These are phyloP conservation scores for Scrobipalpa atriplicella DNA, from an alignment of 2,888 invertebrate genomes.

Conservation along the genomic window DNA sequence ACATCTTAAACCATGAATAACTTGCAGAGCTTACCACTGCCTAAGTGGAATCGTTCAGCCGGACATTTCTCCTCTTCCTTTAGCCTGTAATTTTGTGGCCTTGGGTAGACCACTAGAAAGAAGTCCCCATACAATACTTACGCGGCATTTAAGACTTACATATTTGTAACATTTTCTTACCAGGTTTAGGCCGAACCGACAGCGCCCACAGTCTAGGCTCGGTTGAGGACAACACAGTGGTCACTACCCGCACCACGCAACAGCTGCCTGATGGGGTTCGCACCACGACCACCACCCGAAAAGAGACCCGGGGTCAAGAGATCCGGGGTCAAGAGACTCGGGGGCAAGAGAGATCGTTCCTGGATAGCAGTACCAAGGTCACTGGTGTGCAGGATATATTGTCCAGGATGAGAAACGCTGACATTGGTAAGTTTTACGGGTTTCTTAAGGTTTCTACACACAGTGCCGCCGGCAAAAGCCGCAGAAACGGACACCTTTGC, in stretches of 20 bases:
- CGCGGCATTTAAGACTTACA: background rate
- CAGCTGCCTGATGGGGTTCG: slow-evolving; percentile 37
- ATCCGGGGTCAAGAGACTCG: background rate
- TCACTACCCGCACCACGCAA: slow-evolving; percentile 40
- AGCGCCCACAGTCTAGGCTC: slow-evolving; percentile 73
- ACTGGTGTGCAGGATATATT: slow-evolving; percentile 90
- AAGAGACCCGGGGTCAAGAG: background rate
- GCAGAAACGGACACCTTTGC: too few relatives aligned
- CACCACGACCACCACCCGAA: slow-evolving; percentile 30
- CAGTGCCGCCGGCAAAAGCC: too few relatives aligned
- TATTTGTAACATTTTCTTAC: background rate
- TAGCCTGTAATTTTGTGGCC: too few relatives aligned
- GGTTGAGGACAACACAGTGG: slow-evolving; percentile 56
- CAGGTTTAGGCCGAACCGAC: slow-evolving; percentile 66
- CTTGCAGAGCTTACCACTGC: too few relatives aligned
- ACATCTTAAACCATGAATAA: too few relatives aligned
- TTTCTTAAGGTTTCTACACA: too few relatives aligned
- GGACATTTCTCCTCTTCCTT: too few relatives aligned
- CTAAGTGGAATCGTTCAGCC: too few relatives aligned
- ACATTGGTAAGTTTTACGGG: slow-evolving; percentile 77
- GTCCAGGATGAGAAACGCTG: slow-evolving; percentile 89
- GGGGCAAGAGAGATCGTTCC: slow-evolving; percentile 83
- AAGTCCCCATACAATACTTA: too few relatives aligned
- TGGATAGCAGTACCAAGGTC: slow-evolving; percentile 87
- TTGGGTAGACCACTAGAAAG: too few relatives aligned